These are phyloP conservation scores for Lophius piscatorius DNA, from an alignment of 2,113 vertebrate genomes.

Conservation along the genomic window DNA sequence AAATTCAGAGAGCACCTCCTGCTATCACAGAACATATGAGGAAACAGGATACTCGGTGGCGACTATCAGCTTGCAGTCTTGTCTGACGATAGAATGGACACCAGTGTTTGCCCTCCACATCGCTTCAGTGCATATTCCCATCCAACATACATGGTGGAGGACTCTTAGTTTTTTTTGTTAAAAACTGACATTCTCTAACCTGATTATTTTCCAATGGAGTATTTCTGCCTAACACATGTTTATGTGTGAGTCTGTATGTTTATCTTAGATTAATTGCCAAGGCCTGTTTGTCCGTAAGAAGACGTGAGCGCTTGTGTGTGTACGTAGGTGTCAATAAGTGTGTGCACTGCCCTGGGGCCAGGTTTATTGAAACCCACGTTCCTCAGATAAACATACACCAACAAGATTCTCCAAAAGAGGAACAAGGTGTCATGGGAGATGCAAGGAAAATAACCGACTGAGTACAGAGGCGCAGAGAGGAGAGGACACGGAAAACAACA, in stretches of 20 bases:
- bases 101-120: constrained; percentile 68
- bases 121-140: constrained; percentile 58
- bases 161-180: constrained; percentile 48
- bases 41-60: constrained; percentile 62
- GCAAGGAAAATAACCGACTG: constrained; percentile 62
- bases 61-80: constrained; percentile 69
- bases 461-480: constrained; percentile 56
- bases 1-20: no score
- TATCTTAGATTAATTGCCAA: constrained; percentile 65
- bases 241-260: constrained; percentile 52
- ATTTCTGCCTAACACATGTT: constrained; percentile 50
- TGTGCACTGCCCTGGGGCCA: constrained; percentile 14
- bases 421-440: constrained; percentile 72
- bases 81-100: constrained; percentile 69
- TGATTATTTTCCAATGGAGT: constrained; percentile 71
- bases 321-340: constrained; percentile 12
- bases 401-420: constrained; percentile 66
- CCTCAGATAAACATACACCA: constrained; percentile 69
- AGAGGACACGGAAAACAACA: constrained; percentile 60
- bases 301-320: constrained; percentile 24
- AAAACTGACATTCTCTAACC: constrained; percentile 42
- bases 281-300: constrained; percentile 46
- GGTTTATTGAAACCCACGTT: constrained; percentile 67
- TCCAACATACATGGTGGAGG: constrained; percentile 47
- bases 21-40: constrained; percentile 53